Evolutionary conservation across 2,888 invertebrate species (phyloP).

Genomic region (Tachina grossa): DNA sequence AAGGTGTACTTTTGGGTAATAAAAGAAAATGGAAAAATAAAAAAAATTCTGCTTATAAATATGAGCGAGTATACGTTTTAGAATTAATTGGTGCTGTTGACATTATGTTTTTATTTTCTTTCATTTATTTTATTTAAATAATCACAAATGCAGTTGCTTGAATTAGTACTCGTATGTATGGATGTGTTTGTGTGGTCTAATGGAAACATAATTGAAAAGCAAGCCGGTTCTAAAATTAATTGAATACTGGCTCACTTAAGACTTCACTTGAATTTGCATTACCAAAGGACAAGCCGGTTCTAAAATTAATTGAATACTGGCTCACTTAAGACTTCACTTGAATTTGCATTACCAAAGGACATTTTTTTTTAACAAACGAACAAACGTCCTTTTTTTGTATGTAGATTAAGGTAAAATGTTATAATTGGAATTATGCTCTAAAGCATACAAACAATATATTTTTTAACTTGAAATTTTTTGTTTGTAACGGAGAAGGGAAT

Average conservation of each 20-base stretch:
- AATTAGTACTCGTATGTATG: background rate
- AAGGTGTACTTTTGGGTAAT: conserved; percentile 55
- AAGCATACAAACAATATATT: conserved; percentile 20
- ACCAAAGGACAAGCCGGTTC: conserved; percentile 48
- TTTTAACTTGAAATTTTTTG: background rate
- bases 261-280: conserved; percentile 54
- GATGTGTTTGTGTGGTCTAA: conserved; percentile 19
- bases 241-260: conserved; percentile 60
- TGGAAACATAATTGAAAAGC: conserved; percentile 27
- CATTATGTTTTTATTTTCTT: conserved; percentile 75
- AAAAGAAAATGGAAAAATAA: conserved; percentile 11
- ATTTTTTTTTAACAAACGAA: conserved; percentile 50
- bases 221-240: conserved; percentile 54
- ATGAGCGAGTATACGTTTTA: conserved; percentile 77
- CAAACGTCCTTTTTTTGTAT: conserved; percentile 18
- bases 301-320: conserved; percentile 62
- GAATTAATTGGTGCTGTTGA: conserved; percentile 82
- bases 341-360: conserved; percentile 49
- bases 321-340: conserved; percentile 61
- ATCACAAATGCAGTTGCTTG: conserved; percentile 39
- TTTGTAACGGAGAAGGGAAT: no score
- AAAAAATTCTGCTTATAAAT: conserved; percentile 62
- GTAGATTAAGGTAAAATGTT: conserved; percentile 27
- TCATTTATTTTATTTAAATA: conserved; percentile 48
- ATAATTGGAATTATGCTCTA: conserved; percentile 42